Conservation (phyloP, 2,113 vertebrate genomes). For the Campylomormyrus numenius region DNA sequence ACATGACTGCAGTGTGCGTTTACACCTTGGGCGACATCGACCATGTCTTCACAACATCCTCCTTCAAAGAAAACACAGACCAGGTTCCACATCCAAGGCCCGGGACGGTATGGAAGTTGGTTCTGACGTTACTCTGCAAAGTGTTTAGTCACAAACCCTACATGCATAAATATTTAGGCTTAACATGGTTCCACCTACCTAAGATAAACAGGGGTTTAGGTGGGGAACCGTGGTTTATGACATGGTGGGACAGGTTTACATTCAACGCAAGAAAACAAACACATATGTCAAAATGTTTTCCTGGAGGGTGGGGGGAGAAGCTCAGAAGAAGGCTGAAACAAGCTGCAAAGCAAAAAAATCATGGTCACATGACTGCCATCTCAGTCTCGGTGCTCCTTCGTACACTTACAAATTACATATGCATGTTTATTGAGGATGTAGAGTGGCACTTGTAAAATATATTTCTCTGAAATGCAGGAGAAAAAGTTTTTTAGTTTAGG, state of each 20-base stretch:
- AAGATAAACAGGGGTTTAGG: neutral
- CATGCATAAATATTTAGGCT: neutral
- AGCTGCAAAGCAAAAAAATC: neutral
- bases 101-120: conserved; percentile 32
- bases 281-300: neutral
- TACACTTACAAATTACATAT: neutral
- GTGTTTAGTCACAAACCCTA: neutral
- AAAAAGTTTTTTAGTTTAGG: neutral
- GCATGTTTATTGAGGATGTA: neutral
- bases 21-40: conserved; percentile 47
- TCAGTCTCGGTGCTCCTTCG: neutral
- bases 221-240: neutral
- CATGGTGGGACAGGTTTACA: neutral
- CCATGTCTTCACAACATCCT: conserved; percentile 31
- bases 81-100: fast-evolving
- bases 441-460: neutral
- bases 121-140: neutral
- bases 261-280: neutral
- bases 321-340: neutral
- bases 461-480: neutral
- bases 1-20: conserved; percentile 54
- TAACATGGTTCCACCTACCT: neutral
- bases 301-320: neutral
- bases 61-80: neutral
- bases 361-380: neutral